These are phyloP conservation scores for Coranthus polyacanthus DNA, from an alignment of 2,797 vertebrate genomes.

Conservation along the genomic window DNA sequence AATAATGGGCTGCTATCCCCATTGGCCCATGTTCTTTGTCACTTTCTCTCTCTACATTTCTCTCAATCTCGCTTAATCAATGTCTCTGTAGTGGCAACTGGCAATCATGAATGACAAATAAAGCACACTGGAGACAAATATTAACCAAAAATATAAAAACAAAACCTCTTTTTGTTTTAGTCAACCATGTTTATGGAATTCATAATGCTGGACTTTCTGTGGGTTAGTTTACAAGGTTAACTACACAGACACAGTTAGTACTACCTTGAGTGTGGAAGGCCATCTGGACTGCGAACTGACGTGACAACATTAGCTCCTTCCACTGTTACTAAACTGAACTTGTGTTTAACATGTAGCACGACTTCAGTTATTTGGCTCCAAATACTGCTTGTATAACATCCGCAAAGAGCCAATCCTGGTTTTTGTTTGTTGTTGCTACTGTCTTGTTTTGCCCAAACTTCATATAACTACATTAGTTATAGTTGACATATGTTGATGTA, in stretches of 20 bases:
- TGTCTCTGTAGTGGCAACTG: conserved; percentile 32
- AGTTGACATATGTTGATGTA: not conserved
- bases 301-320: not conserved
- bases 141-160: conserved; percentile 9
- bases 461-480: not conserved
- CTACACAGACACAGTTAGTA: not conserved
- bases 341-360: not conserved
- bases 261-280: not conserved
- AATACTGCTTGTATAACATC: not conserved
- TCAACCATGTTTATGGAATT: not conserved
- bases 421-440: not conserved
- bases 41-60: conserved; percentile 37
- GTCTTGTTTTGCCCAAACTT: not conserved
- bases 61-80: conserved; percentile 40
- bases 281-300: not conserved
- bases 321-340: not conserved
- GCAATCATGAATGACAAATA: conserved; percentile 33
- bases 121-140: conserved; percentile 17
- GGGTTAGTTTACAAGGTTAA: not conserved
- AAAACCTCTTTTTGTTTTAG: not conserved
- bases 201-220: not conserved
- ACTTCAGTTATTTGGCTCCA: not conserved
- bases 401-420: not conserved
- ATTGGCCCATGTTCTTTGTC: conserved; percentile 54
- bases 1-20: conserved; percentile 81